phyloP scores from a whole-genome alignment of 1,140 invertebrate species.

The Micrasema minimum region DNA sequence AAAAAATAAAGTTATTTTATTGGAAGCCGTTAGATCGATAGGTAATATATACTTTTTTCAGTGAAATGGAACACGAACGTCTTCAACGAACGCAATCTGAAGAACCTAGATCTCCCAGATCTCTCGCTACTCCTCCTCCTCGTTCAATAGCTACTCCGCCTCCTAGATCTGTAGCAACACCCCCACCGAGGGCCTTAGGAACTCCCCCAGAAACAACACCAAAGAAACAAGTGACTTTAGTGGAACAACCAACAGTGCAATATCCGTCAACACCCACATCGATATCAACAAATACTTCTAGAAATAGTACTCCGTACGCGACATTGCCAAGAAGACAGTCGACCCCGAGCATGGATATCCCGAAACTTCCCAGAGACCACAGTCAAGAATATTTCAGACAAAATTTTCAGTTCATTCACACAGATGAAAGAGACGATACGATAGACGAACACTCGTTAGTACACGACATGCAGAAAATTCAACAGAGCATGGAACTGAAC shows the following conservation, averaged over 20 bases:
- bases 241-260: conserved; percentile 43
- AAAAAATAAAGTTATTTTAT: too few species aligned
- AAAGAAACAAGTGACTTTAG: conserved; percentile 50
- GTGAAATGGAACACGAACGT: conserved; percentile 74
- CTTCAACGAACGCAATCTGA: conserved; percentile 85
- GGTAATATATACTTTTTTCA: conserved; percentile 37
- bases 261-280: conserved; percentile 26
- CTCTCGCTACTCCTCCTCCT: conserved; percentile 57
- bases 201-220: conserved; percentile 52
- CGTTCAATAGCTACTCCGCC: conserved; percentile 10
- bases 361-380: conserved; percentile 54
- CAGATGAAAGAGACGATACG: conserved; percentile 66
- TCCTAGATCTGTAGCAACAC: conserved; percentile 69
- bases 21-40: too few species aligned
- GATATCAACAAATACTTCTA: conserved; percentile 26
- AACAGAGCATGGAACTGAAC: conserved; percentile 67
- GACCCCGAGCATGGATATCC: conserved; percentile 46
- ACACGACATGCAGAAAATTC: conserved; percentile 63
- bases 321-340: conserved; percentile 45
- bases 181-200: conserved; percentile 74
- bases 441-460: conserved; percentile 59
- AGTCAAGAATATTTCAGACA: conserved; percentile 67
- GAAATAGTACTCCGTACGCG: conserved; percentile 34
- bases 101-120: conserved; percentile 79
- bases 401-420: conserved; percentile 67